A percentile compares a stretch with the other conserved stretches of the same genome.
These are phyloP conservation scores for Salvelinus namaycush DNA, from an alignment of 2,113 vertebrate genomes.

Conservation along the genomic window DNA sequence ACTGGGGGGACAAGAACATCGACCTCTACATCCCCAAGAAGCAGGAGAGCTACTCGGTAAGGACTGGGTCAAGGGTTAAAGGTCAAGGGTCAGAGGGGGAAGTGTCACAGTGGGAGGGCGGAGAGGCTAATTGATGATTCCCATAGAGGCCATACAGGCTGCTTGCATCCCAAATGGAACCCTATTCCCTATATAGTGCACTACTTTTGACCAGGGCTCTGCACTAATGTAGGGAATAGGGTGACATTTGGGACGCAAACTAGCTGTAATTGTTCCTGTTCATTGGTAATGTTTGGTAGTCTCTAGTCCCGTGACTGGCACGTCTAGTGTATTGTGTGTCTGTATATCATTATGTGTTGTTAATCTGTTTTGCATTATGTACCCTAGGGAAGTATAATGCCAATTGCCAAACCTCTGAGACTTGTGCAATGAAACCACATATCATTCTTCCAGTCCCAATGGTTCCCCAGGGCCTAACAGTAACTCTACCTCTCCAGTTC, in stretches of 20 bases:
- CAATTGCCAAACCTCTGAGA: slow-evolving; percentile 24
- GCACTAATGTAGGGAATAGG: no score
- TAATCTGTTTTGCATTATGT: neutral
- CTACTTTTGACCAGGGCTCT: no score
- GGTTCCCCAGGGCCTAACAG: neutral
- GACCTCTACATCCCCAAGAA: slow-evolving; percentile 83
- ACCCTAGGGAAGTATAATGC: slow-evolving; percentile 22
- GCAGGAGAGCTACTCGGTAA: slow-evolving; percentile 93
- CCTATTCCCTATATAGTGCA: no score
- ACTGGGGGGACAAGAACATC: slow-evolving; percentile 94
- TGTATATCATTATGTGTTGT: neutral
- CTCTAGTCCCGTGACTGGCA: no score
- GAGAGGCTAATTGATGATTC: neutral
- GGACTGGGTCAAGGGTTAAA: slow-evolving; percentile 31
- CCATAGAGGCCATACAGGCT: no score
- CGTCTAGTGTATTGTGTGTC: neutral
- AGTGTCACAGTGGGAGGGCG: neutral
- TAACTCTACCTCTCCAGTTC: slow-evolving; percentile 6
- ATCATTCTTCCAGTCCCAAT: slow-evolving; percentile 16
- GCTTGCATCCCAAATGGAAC: no score
- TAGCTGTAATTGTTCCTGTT: no score
- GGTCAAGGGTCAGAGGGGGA: neutral
- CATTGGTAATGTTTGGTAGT: no score
- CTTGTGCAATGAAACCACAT: slow-evolving; percentile 12
- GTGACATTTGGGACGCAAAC: no score